Base-by-base conservation (phyloP, 2,797 vertebrate genomes). In the Menidia menidia region DNA sequence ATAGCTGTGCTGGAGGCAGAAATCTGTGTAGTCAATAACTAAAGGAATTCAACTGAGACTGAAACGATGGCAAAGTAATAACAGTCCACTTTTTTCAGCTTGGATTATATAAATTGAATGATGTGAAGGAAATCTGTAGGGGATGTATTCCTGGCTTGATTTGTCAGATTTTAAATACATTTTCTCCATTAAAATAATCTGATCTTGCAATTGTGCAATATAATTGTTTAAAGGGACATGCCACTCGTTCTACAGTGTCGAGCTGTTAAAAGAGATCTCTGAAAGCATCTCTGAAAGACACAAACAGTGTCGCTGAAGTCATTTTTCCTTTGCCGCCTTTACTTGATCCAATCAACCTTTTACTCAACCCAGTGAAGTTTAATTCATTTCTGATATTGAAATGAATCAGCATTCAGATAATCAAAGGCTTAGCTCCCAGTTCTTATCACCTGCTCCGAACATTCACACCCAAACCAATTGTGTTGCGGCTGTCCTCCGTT, bases 401-500 rank as follows among this genome's bases (percentile, higher is more conserved):
- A 58, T 70, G 31, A 56, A 65, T 59, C 13, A 72, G 64, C 2
- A 42, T 31, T 18, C 32, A 45, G 8, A 55, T 64, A 67, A 70
- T 74, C 63, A 32, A n/a, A 39, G 63, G 51, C 10, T 14, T 39
- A 55, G 48, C 3, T 67, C 39, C 10, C n/a, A 25, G 16, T 18
- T 78, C 3, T 31, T 44, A 33, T 50, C 18, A 18, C 63, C 15
- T 25, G 7, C 25, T 73, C 19, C 25, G 14, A 54, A 12, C 15
- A 44, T 60, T 57, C 18, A 39, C 33, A 61, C 30, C n/a, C 52
- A 60, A 30, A 31, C 25, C 4, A 41, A 60, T 39, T 35, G 13
- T 48, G 19, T 31, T 45, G 25, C 10, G 14, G 30, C 12, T 31
- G 12, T 52, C 12, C 18, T 51, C 4, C 41, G 16, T 44, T 45